Percentiles rank a stretch among this genome's conserved stretches.
These are phyloP conservation scores for Drosophila histrio DNA, from an alignment of 2,888 invertebrate species.

Conservation along the genomic window DNA sequence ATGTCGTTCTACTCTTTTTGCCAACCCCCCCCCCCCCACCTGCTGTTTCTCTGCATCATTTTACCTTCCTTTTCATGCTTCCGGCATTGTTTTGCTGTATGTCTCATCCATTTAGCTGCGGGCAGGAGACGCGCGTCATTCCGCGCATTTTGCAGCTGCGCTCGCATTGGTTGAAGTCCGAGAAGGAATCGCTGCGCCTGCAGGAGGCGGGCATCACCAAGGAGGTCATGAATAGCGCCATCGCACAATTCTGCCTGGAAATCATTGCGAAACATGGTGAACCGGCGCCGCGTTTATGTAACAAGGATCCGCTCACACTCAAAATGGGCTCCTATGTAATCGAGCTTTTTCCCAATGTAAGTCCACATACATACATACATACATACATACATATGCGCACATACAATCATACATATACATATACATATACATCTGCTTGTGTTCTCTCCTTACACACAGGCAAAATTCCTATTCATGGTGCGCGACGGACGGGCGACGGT, in stretches of 20 bases:
- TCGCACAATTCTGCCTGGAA: conserved; percentile 98
- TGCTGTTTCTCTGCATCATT: background rate
- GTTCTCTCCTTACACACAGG: conserved; percentile 80
- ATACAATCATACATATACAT: background rate
- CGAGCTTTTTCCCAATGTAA: conserved; percentile 95
- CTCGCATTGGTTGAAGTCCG: conserved; percentile 97
- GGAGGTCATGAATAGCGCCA: conserved; percentile 96
- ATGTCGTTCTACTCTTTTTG: background rate
- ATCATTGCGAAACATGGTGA: conserved; percentile 98
- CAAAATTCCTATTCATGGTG: conserved; percentile 99
- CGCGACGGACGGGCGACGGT: conserved; percentile 99
- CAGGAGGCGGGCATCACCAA: conserved; percentile 97
- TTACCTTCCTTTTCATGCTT: conserved; percentile 29
- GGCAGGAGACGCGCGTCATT: conserved; percentile 98
- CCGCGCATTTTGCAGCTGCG: conserved; percentile 97
- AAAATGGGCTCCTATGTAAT: conserved; percentile 98
- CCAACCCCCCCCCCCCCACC: background rate
- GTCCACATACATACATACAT: conserved; percentile 25
- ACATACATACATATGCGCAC: background rate
- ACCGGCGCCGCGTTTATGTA: conserved; percentile 96
- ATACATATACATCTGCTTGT: background rate
- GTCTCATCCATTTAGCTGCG: conserved; percentile 87
- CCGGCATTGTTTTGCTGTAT: conserved; percentile 29
- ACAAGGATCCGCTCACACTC: conserved; percentile 99
- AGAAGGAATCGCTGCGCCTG: conserved; percentile 94